phyloP scores from a whole-genome alignment of 2,888 invertebrate species.

The Stenolophus ochropezus region DNA sequence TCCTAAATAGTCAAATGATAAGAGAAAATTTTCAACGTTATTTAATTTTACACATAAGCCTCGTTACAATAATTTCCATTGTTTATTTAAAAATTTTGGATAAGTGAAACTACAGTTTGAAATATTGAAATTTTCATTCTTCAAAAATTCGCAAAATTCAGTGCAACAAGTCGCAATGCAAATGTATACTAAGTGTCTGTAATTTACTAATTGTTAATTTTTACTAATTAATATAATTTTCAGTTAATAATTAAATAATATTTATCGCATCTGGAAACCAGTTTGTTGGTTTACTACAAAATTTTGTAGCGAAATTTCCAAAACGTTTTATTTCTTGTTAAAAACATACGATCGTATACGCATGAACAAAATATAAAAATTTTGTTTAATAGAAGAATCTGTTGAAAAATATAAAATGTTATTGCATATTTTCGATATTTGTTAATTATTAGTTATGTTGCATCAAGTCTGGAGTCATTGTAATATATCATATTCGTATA shows the following conservation, averaged over 20 bases:
- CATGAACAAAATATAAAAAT: constrained; percentile 24
- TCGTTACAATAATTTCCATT: not conserved
- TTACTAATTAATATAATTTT: constrained; percentile 41
- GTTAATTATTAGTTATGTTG: constrained; percentile 33
- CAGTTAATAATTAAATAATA: constrained; percentile 26
- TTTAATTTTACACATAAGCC: constrained; percentile 2
- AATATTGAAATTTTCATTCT: too few species aligned
- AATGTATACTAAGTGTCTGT: constrained; percentile 40
- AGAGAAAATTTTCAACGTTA: constrained; percentile 2
- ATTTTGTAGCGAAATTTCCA: not conserved
- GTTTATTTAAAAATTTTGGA: not conserved
- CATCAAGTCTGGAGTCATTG: constrained; percentile 16
- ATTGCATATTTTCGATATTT: constrained; percentile 32
- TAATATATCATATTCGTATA: constrained; percentile 36
- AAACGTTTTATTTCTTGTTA: constrained; percentile 21
- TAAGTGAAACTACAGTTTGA: not conserved
- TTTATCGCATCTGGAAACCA: not conserved
- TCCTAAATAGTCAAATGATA: constrained; percentile 40
- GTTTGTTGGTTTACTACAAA: not conserved
- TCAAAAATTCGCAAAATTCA: constrained; percentile 51
- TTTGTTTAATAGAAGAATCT: constrained; percentile 43
- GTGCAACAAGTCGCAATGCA: constrained; percentile 55
- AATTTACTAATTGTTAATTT: constrained; percentile 29
- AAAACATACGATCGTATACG: constrained; percentile 33
- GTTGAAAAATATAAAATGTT: constrained; percentile 11